Evolutionary conservation across 2,797 vertebrate genomes (phyloP).

Genomic region (Siniperca scherzeri): DNA sequence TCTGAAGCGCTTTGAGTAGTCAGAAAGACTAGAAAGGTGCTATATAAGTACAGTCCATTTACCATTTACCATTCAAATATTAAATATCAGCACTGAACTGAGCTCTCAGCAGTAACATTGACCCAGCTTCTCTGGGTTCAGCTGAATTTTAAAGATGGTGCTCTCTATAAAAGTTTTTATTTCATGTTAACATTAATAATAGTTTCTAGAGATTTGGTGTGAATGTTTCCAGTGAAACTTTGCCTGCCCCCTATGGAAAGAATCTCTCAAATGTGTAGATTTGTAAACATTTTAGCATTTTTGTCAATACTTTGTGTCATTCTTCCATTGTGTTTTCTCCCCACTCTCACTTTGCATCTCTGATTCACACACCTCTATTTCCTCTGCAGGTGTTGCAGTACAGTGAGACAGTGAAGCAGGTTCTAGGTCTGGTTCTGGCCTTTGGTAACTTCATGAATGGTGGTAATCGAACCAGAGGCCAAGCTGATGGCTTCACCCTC

Average conservation of each 20-base stretch:
- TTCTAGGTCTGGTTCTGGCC: slow-evolving; percentile 93
- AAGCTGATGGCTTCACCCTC: slow-evolving; percentile 95
- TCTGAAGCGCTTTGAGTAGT: no score
- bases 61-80: no score
- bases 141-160: not conserved
- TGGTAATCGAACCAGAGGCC: slow-evolving; percentile 95
- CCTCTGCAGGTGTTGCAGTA: slow-evolving; percentile 87
- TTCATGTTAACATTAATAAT: not conserved
- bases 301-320: not conserved
- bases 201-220: not conserved
- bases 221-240: not conserved
- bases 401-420: slow-evolving; percentile 88
- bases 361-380: not conserved
- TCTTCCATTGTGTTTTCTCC: not conserved
- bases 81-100: no score
- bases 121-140: no score
- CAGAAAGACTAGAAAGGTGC: no score
- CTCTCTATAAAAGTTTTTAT: not conserved
- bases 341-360: not conserved
- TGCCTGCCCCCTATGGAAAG: not conserved
- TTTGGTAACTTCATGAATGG: slow-evolving; percentile 99
- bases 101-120: no score
- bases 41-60: no score
- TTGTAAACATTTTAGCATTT: not conserved
- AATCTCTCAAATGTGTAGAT: not conserved